phyloP scores from a whole-genome alignment of 2,113 vertebrate genomes.

The Colius striatus region DNA sequence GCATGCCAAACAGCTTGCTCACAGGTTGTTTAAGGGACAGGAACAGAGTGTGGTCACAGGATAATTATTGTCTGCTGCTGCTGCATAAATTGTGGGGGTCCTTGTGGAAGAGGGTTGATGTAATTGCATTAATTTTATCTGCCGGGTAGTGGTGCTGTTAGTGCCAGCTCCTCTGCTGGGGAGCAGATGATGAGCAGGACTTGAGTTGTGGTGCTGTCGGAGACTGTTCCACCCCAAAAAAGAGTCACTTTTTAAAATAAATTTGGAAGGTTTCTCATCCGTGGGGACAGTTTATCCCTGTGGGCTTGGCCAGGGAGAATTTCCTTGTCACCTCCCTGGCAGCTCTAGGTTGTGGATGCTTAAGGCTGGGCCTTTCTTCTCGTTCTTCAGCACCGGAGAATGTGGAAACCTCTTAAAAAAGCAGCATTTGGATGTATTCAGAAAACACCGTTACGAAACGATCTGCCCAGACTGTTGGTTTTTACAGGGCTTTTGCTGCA shows the following conservation, averaged over 20 bases:
- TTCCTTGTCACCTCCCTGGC: slow-evolving; percentile 44
- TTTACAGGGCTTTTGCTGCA: not conserved
- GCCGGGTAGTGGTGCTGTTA: not conserved
- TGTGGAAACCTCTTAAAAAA: slow-evolving; percentile 26
- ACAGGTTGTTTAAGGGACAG: not conserved
- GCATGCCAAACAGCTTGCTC: not conserved
- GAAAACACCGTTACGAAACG: not conserved
- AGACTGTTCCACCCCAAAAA: not conserved
- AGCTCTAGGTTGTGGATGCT: not conserved
- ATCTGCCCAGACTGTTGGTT: not conserved
- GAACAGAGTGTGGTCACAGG: slow-evolving; percentile 14
- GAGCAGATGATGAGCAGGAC: slow-evolving; percentile 56
- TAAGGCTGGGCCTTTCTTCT: slow-evolving; percentile 13
- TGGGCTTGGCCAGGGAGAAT: not conserved
- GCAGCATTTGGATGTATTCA: not conserved
- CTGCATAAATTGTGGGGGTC: not conserved
- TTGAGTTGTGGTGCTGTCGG: slow-evolving; percentile 33
- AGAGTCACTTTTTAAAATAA: not conserved
- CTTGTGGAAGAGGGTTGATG: not conserved
- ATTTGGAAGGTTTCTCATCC: slow-evolving; percentile 5
- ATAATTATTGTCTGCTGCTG: not conserved
- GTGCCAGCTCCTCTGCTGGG: slow-evolving; percentile 31
- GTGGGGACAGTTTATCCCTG: not conserved
- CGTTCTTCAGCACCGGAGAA: slow-evolving; percentile 30
- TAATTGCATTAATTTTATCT: slow-evolving; percentile 53